phyloP scores from a whole-genome alignment of 2,113 vertebrate genomes.

The Corydoras maculifer region DNA sequence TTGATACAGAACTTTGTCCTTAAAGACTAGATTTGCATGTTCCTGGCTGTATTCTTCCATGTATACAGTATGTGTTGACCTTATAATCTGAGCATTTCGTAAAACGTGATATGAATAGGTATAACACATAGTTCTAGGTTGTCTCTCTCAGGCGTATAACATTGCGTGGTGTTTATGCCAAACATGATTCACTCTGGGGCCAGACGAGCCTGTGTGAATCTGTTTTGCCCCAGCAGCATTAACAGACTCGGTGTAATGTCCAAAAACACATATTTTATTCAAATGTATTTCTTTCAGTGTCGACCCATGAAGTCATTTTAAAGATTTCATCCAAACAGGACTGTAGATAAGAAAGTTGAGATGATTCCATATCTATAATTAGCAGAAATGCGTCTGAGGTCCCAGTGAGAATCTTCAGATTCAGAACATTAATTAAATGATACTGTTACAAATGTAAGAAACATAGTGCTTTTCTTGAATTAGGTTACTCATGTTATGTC shows the following conservation, averaged over 20 bases:
- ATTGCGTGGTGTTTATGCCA: not conserved
- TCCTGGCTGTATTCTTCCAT: too few relatives aligned
- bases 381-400: conserved; percentile 41
- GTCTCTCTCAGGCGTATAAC: not conserved
- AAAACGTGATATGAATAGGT: not conserved
- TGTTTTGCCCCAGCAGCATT: conserved; percentile 31
- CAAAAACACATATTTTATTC: conserved; percentile 44
- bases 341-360: conserved; percentile 41
- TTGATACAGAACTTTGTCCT: too few relatives aligned
- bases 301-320: conserved; percentile 51
- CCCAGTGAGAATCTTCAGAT: too few relatives aligned
- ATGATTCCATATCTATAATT: conserved; percentile 31
- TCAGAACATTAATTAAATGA: conserved; percentile 28
- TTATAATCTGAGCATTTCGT: too few relatives aligned
- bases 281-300: conserved; percentile 47
- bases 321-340: conserved; percentile 10
- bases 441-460: conserved; percentile 9
- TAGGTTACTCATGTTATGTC: too few relatives aligned
- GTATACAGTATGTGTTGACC: too few relatives aligned
- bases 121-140: not conserved
- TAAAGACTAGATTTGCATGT: too few relatives aligned
- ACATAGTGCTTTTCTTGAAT: too few relatives aligned
- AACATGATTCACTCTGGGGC: not conserved
- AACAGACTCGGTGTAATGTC: conserved; percentile 44
- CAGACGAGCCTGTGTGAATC: conserved; percentile 31